These are phyloP conservation scores for Alviniconcha marisindica DNA, from an alignment of 1,140 invertebrate genomes.

Conservation along the genomic window DNA sequence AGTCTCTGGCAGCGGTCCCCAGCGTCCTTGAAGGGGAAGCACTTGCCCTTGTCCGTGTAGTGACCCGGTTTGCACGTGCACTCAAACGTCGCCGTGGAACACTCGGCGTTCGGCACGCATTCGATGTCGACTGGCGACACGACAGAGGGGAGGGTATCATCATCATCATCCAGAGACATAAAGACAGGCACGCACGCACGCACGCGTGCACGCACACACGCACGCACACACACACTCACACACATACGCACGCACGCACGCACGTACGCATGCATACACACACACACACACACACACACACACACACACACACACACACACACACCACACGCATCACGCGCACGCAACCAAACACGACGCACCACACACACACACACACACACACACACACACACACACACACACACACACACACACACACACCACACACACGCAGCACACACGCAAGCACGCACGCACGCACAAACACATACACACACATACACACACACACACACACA, in stretches of 20 bases:
- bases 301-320: too few relatives aligned
- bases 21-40: background rate
- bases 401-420: background rate
- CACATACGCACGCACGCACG: background rate
- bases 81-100: background rate
- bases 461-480: too few relatives aligned
- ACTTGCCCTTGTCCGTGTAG: constrained; percentile 27
- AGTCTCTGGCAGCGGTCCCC: background rate
- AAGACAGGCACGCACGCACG: background rate
- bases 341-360: too few relatives aligned
- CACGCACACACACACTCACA: constrained; percentile 3
- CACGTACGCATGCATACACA: background rate
- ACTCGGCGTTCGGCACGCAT: constrained; percentile 21
- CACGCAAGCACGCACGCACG: too few relatives aligned
- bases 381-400: constrained; percentile 1
- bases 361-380: background rate
- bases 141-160: too few relatives aligned
- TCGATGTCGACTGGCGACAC: background rate
- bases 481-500: too few relatives aligned
- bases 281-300: too few relatives aligned
- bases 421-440: background rate
- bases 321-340: too few relatives aligned
- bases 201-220: background rate
- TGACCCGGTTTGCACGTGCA: constrained; percentile 29
- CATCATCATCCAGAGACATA: background rate